Evolutionary conservation across 2,888 invertebrate genomes (phyloP), one percentile per base, ranked within the genome.

Genomic region (Escarpia spicata): DNA sequence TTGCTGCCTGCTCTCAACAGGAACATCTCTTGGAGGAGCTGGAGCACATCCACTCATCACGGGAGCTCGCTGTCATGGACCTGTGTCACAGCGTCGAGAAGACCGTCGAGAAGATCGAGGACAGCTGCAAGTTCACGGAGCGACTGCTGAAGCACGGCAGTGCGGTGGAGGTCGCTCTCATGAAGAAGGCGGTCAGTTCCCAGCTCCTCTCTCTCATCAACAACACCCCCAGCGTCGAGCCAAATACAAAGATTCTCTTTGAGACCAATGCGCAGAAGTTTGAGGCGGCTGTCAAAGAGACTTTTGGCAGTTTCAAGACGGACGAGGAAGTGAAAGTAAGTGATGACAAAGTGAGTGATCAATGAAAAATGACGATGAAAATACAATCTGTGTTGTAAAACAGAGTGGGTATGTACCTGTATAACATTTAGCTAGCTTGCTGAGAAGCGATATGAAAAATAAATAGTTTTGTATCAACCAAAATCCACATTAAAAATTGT

Each of bases 11-110:
- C 75, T 52, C 52, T 37, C 52, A 52, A 52, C 97, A 98, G 94
- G 98, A 98, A 95, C 97, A 97, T 92, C 97, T 98, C 90, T 93
- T 96, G 90, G 93, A 95, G 91, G 96, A 96, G 92, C 94, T 96
- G 90, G 96, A 96, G 92, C 94, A 95, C 15, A 94, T 95, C 90
- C 98, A 99, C 96, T 98, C 98, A 93, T 98, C 98, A 95, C 97
- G 98, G 93, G 98, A 98, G 96, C 97, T 99, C 90, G 98, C 98
- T 96, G 98, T 99, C 75, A 99, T 99, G 98, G 98, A 98, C 96
- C 97, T 98, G 93, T 98, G 98, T 95, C 98, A 96, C 94, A 97
- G 97, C 93, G 97, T 98, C 92, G 98, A 98, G 95, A 98, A 98
- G 96, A 98, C 98, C 6, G 98, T 98, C 94, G 98, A 98, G 94